These are phyloP conservation scores for Alectoris magna DNA, from an alignment of 2,797 vertebrate genomes.

Conservation along the genomic window DNA sequence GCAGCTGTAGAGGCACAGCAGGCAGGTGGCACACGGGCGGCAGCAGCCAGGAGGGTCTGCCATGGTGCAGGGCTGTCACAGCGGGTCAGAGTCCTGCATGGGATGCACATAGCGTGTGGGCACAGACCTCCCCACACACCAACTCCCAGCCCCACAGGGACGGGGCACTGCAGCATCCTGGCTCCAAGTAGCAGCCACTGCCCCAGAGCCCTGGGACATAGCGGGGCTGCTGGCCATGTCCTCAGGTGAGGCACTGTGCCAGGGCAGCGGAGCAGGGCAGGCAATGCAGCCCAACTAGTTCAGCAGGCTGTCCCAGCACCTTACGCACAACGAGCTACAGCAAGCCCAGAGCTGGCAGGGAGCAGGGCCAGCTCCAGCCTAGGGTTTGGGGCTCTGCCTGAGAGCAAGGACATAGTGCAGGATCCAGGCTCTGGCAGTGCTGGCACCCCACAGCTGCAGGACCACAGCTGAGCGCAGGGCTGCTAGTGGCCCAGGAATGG, in stretches of 20 bases:
- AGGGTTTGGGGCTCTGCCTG: accelerated
- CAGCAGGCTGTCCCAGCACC: not conserved
- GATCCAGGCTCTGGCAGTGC: not conserved
- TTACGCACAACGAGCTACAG: not conserved
- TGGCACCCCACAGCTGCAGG: not conserved
- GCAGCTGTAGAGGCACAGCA: conserved; percentile 88
- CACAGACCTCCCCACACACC: not conserved
- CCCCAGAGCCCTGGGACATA: not conserved
- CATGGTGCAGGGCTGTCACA: conserved; percentile 51
- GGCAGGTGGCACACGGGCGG: conserved; percentile 75
- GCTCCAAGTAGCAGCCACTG: not conserved
- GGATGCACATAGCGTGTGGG: not conserved
- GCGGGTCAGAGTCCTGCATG: not conserved
- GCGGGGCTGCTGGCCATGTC: not conserved
- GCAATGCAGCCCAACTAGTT: not conserved
- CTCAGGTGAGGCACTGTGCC: not conserved
- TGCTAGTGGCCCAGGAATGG: not conserved
- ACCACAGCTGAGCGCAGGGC: not conserved
- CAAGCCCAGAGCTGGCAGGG: not conserved
- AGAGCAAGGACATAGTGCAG: not conserved
- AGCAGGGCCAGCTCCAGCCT: not conserved
- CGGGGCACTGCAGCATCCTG: not conserved
- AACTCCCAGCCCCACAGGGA: not conserved
- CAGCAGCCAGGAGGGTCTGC: conserved; percentile 44
- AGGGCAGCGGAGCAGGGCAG: not conserved